Evolutionary conservation across 2,797 vertebrate species (phyloP).

Genomic region (Pampus argenteus): DNA sequence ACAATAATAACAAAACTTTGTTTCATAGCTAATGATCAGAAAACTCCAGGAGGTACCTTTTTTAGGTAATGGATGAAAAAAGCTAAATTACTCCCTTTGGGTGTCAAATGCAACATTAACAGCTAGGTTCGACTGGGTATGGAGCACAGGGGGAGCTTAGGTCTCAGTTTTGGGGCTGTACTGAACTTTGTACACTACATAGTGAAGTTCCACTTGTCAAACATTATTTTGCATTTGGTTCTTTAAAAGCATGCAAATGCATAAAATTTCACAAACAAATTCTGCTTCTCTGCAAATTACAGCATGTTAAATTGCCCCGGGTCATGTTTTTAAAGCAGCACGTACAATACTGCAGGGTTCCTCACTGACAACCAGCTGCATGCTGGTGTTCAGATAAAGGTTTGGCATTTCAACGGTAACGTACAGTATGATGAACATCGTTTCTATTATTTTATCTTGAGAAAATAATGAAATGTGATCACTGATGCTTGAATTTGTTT

Average conservation of each 20-base stretch:
- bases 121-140: too few relatives aligned
- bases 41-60: neutral
- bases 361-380: conserved; percentile 9
- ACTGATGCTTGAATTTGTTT: conserved; percentile 43
- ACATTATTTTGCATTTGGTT: neutral
- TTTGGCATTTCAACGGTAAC: conserved; percentile 13
- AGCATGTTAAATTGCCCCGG: conserved; percentile 5
- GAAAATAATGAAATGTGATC: conserved; percentile 35
- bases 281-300: neutral
- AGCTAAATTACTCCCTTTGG: neutral
- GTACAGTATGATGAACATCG: neutral
- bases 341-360: neutral
- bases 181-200: neutral
- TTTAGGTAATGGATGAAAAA: neutral
- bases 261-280: neutral
- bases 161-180: neutral
- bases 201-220: neutral
- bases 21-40: too few relatives aligned
- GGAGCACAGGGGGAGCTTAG: neutral
- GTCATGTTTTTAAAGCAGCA: neutral
- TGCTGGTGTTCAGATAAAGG: neutral
- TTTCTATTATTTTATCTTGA: conserved; percentile 18
- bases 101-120: neutral
- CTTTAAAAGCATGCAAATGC: neutral
- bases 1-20: too few relatives aligned